Percentiles rank a stretch among this genome's conserved stretches.
Evolutionary conservation across 2,113 vertebrate species (phyloP).

Genomic region (Poecile atricapillus): DNA sequence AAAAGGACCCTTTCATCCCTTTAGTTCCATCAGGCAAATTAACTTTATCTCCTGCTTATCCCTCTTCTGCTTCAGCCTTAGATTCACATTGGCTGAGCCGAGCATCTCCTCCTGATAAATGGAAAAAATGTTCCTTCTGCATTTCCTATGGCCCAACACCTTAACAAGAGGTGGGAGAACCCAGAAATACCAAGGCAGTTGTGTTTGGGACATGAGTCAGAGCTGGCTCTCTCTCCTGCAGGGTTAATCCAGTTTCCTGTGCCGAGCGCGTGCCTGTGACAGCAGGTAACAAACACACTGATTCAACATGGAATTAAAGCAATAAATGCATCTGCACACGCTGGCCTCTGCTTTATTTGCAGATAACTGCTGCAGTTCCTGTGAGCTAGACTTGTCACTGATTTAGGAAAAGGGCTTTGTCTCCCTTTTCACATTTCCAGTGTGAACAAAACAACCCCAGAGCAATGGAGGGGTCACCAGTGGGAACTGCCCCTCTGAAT

Average conservation of each 20-base stretch:
- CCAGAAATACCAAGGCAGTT: too few relatives aligned
- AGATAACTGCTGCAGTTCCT: neutral
- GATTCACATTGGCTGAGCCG: neutral
- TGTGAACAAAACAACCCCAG: neutral
- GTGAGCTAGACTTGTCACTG: neutral
- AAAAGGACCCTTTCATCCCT: neutral
- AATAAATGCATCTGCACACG: neutral
- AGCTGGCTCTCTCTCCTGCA: neutral
- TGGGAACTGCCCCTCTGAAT: fast-evolving
- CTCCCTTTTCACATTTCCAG: neutral
- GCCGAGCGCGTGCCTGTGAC: fast-evolving
- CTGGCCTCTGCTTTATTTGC: neutral
- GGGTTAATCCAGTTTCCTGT: neutral
- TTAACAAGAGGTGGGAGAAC: neutral
- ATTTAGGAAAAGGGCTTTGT: neutral
- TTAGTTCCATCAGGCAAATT: neutral
- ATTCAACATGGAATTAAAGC: neutral
- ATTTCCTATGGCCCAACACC: neutral
- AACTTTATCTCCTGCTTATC: neutral
- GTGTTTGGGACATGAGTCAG: neutral
- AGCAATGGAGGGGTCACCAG: neutral
- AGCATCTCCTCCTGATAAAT: neutral
- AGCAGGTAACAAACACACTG: neutral
- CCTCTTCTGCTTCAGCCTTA: neutral
- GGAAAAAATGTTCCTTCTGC: neutral